Evolutionary conservation across 2,797 vertebrate species (phyloP), one percentile per base, ranked within the genome.

Genomic region (Danio tinwini): DNA sequence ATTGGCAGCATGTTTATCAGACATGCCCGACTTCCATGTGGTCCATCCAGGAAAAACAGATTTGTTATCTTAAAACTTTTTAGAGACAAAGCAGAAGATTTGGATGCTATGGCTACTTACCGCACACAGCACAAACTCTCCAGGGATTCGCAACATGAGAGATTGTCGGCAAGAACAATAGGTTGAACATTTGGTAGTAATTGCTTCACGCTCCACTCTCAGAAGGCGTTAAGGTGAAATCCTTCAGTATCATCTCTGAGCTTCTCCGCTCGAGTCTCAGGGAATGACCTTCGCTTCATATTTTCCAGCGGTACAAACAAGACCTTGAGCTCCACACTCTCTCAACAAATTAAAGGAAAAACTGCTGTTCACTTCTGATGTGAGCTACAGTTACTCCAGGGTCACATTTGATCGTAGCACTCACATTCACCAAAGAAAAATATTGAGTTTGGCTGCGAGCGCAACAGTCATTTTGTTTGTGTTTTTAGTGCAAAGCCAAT

Each of bases 201-300:
- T 87, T 85, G 85, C 84, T 84, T 81, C 83, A 64, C 44, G 73
- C 81, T 84, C 52, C 74, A 64, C 82, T 83, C 85, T 82, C 79
- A 64, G 68, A 52, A 74, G 65, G 50, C 69, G 81, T 68, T 21
- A 29, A 74, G 81, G 78, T 74, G 63, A 78, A 82, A 82, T 77
- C 67, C 53, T 61, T 53, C 75, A 29, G 58, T 71, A 77, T 80
- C 73, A 80, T 82, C 68, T 69, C 76, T 83, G 63, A 78, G 74
- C 68, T 76, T 76, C 42, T 64, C 58, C 37, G 53, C 72, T 72
- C 64, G 50, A 78, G 72, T 75, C 62, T 79, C 65, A 82, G 68
- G 67, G 45, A 16, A 53, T 50, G 53, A 84, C 73, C 74, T 82
- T 74, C 63, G 14, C 68, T 76, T 86, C 58, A 40, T 62, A 78